A percentile compares a stretch with the other conserved stretches of the same genome.
Conservation (phyloP, 2,888 invertebrate species). For the Drosophila acutilabella region DNA sequence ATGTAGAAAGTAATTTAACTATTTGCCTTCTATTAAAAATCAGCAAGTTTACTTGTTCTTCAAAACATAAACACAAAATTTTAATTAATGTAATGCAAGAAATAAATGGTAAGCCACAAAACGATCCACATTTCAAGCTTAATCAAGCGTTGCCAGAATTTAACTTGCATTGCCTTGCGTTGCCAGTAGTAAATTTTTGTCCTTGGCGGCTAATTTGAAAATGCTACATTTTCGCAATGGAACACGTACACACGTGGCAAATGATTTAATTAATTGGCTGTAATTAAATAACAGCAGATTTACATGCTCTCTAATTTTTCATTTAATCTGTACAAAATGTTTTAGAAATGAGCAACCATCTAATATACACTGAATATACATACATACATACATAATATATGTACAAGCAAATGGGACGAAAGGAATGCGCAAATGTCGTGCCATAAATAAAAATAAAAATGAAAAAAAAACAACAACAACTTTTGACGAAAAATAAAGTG, state of each 20-base stretch:
- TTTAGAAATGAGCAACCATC: constrained; percentile 42
- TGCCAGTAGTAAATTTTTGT: constrained; percentile 12
- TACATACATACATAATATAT: constrained; percentile 18
- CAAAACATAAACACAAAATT: constrained; percentile 1
- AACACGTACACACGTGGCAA: constrained; percentile 47
- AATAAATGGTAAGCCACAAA: constrained; percentile 5
- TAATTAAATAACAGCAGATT: constrained; percentile 71
- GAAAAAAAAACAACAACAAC: too few species aligned
- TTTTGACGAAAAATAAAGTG: constrained; percentile 42
- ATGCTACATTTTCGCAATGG: not conserved
- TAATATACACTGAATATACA: constrained; percentile 1
- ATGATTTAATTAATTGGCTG: constrained; percentile 62
- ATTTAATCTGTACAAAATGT: constrained; percentile 56
- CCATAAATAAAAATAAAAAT: constrained; percentile 68
- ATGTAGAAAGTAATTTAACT: too few species aligned
- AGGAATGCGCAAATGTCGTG: constrained; percentile 77
- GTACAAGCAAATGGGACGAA: constrained; percentile 42
- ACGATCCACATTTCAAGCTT: constrained; percentile 19
- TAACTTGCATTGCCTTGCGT: not conserved
- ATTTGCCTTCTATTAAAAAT: too few species aligned
- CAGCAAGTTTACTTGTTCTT: too few species aligned
- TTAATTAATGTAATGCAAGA: not conserved
- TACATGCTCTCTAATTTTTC: constrained; percentile 69
- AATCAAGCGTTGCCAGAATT: constrained; percentile 23
- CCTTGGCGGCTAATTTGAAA: constrained; percentile 33